Percentiles rank a stretch among this genome's conserved stretches.
Conservation (phyloP, 2,797 vertebrate species). For the Accipiter badius region DNA sequence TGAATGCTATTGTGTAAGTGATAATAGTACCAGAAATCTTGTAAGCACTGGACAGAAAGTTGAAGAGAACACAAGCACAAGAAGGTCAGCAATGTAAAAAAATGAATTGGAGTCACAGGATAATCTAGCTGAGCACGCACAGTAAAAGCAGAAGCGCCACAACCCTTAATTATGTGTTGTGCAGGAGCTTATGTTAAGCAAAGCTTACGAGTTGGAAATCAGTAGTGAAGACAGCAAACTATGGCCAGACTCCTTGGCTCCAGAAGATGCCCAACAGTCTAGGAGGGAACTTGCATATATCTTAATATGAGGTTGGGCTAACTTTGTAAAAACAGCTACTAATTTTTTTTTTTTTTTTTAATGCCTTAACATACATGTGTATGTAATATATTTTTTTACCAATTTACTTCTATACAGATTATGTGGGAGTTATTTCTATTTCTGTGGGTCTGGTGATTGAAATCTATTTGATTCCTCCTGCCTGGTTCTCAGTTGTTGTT, state of each 20-base stretch:
- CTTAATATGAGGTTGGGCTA: background rate
- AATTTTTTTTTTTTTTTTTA: background rate
- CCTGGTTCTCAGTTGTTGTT: background rate
- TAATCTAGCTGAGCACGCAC: background rate
- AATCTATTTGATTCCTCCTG: background rate
- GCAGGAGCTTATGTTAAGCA: background rate
- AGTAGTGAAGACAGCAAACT: background rate
- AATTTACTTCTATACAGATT: background rate
- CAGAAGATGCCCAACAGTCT: background rate
- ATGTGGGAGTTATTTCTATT: background rate
- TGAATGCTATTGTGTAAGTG: fast-evolving
- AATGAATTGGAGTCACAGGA: background rate
- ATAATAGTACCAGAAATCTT: background rate
- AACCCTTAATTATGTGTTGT: background rate
- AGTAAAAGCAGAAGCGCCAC: background rate
- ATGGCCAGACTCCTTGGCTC: background rate
- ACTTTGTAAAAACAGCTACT: background rate
- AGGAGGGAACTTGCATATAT: background rate
- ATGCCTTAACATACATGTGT: background rate
- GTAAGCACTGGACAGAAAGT: background rate
- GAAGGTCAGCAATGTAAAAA: background rate
- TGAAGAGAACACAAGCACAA: background rate
- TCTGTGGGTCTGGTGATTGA: background rate
- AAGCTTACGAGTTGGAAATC: background rate
- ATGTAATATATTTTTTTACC: background rate